Evolutionary conservation across 2,888 invertebrate species (phyloP), one percentile per base, ranked within the genome.

Genomic region (Diarsia mendica): DNA sequence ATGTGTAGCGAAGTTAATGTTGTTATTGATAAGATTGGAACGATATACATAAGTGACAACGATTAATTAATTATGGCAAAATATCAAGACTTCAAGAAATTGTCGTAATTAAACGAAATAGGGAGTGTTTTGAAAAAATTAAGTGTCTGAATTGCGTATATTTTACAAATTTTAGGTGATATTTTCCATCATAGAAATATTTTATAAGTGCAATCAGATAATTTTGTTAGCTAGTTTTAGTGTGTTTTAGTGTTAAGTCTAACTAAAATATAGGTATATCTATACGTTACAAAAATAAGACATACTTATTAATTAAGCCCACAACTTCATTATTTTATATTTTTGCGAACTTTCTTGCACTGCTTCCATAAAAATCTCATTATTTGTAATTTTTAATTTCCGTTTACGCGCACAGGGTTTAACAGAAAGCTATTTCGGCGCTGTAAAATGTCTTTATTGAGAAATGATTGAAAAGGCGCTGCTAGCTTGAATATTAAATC

Each of bases 301-400:
- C 1, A 23, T 13, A 23, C 13, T 23, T n/a, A n/a, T 28, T 67
- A 28, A 64, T 68, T 44, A 49, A 23, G 0, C 49, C 1, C 11
- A 18, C 1, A 39, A 60, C 51, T 60, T 58, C 66, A 71, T 67
- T 39, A 5, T 39, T 39, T 73, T 63, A 67, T 60, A 44, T 58
- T 68, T 82, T 61, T 78, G 53, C 28, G 67, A 74, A 63, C 10
- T 28, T 73, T 67, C 76, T 72, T 44, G 20, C 53, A 49, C n/a
- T 68, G 48, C 66, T n/a, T 44, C 20, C 68, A 74, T 70, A 77
- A 82, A 80, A 77, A 69, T 74, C 72, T 79, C 70, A 80, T 85
- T 82, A 71, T 84, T 81, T 77, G 72, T 87, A 87, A 90, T 90
- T 90, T 89, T 89, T 90, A 89, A 91, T 91, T 91, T 91, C 90